Evolutionary conservation across 2,888 invertebrate genomes (phyloP).

Genomic region (Brachypalpus laphriformis): DNA sequence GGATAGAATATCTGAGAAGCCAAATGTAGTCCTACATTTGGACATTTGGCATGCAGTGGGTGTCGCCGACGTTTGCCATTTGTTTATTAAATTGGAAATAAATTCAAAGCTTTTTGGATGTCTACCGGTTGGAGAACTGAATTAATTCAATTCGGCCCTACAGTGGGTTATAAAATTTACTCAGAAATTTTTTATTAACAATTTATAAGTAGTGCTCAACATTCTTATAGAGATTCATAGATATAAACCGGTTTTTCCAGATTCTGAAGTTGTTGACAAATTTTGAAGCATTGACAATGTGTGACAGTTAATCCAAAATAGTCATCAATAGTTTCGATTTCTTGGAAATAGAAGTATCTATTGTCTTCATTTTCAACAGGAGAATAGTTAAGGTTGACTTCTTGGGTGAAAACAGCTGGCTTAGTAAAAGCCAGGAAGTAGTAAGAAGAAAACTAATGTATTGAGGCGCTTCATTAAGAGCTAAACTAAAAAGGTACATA

Average conservation of each 20-base stretch:
- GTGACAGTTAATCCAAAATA: neutral
- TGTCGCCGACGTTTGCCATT: constrained; percentile 44
- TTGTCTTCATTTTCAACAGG: too few species aligned
- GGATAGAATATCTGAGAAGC: constrained; percentile 47
- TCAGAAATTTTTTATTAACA: too few species aligned
- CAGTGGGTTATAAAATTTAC: constrained; percentile 44
- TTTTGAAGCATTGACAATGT: neutral
- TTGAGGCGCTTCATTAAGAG: too few species aligned
- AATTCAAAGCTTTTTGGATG: constrained; percentile 31
- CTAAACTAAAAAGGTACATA: too few species aligned
- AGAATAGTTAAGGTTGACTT: too few species aligned
- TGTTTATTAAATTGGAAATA: constrained; percentile 51
- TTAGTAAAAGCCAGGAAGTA: too few species aligned
- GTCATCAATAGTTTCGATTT: too few species aligned
- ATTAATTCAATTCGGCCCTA: constrained; percentile 26
- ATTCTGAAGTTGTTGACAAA: neutral
- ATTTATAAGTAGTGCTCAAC: too few species aligned
- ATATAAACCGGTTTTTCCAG: neutral
- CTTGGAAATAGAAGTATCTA: too few species aligned
- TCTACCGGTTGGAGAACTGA: constrained; percentile 28
- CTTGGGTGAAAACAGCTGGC: too few species aligned
- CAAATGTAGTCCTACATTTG: constrained; percentile 57
- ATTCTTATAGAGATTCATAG: too few species aligned
- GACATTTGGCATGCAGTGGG: constrained; percentile 45
- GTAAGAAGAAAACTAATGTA: too few species aligned